phyloP scores from a whole-genome alignment of 2,888 invertebrate genomes.

The Gryllus longicercus region DNA sequence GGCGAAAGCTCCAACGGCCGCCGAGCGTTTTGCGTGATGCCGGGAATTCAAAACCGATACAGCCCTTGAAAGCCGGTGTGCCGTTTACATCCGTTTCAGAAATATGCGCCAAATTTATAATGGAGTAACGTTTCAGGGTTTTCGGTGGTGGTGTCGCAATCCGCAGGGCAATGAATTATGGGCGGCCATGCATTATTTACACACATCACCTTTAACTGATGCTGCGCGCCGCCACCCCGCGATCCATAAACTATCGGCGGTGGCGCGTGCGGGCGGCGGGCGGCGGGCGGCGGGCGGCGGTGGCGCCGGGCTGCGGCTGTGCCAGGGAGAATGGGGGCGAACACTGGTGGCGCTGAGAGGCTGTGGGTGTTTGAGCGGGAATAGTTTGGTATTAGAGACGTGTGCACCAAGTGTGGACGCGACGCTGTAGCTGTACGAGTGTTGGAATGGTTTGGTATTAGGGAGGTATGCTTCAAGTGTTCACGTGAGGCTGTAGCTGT shows the following conservation, averaged over 20 bases:
- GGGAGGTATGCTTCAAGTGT: no score
- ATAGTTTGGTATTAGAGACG: no score
- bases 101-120: slow-evolving; percentile 9
- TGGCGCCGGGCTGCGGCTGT: no score
- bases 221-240: neutral
- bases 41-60: neutral
- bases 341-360: no score
- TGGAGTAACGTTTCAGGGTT: neutral
- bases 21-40: neutral
- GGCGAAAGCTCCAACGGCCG: no score
- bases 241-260: neutral
- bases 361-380: no score
- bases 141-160: neutral
- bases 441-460: no score
- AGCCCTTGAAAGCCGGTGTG: neutral
- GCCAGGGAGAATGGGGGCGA: no score
- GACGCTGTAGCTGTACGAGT: no score
- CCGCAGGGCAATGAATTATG: neutral
- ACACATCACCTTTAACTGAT: slow-evolving; percentile 17
- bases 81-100: neutral
- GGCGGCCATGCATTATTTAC: neutral
- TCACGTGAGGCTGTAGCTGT: no score
- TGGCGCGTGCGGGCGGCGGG: neutral
- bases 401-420: no score
- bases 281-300: no score